Base-by-base conservation (phyloP, 2,113 vertebrate genomes). In the Hemicordylus capensis region DNA sequence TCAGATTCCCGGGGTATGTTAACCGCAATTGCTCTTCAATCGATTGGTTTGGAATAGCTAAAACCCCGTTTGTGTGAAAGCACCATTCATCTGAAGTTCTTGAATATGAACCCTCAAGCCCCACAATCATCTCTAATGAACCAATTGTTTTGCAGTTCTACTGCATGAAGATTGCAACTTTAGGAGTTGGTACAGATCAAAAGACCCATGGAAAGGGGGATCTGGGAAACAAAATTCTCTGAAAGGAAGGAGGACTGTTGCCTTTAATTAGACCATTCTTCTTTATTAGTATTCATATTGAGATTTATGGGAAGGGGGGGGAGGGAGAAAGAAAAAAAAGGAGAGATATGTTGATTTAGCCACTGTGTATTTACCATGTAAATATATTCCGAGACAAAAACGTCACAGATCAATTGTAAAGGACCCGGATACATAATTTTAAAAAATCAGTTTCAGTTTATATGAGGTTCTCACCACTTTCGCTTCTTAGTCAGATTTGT, bases 401-500 rank as follows among this genome's bases (percentile, higher is more conserved):
- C 96, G 96, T 96, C 95, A 97, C 89, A 91, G 94, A 97, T 97
- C 96, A 96, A 97, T 97, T 96, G 96, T 96, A 93, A 96, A 96
- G 92, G 94, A 96, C 96, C 96, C 96, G 95, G 96, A 97, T 97
- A 96, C 96, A 96, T 96, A 94, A 96, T 97, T 96, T 96, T 79
- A 93, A 96, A 96, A 97, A 97, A 96, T 96, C 96, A 96, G 96
- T 96, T 96, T 96, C 96, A 96, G 95, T 96, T 94, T 96, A 96
- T 96, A 95, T 93, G 95, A 97, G 96, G 96, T 96, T 97, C 96
- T 96, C 96, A 96, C 96, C 96, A 96, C 96, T 97, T 96, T 96
- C 93, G 93, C 95, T 96, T 96, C 96, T 97, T 96, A 98, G 97
- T 97, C 97, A 97, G 95, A 98, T 98, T 97, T 98, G 97, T 98